Evolutionary conservation across 2,113 vertebrate species (phyloP), one percentile per base, ranked within the genome.

Genomic region (Archilochus colubris): DNA sequence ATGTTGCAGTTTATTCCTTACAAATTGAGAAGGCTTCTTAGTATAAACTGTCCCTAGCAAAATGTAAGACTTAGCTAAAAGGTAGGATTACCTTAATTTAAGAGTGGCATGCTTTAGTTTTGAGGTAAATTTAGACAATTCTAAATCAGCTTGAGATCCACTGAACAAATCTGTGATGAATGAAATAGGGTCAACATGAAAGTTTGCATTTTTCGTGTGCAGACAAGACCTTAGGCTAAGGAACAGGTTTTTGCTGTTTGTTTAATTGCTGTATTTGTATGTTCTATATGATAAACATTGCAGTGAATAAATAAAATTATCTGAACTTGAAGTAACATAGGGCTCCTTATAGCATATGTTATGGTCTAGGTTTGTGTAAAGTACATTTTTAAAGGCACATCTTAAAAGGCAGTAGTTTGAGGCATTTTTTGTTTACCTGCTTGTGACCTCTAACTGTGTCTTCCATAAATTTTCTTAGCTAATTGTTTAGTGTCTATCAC

Each of bases 241-340:
- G 70, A 94, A 70, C 87, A 86, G 80, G 64, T 91, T 96, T 73
- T 48, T 84, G 82, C 68, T 80, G 43, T 28, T 75, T 83, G 55
- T 70, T 93, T 92, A 72, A 62, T 72, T 75, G n/a, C 63, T 74
- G 25, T 86, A 55, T 85, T 82, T 87, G 22, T 95, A 8, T 93
- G 25, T 80, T 91, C 88, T 91, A 8, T 67, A 80, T 81, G 59
- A 77, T 70, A 89, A 89, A 89, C 38, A 44, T 14, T 18, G 40
- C 24, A 75, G 43, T 83, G 76, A 73, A 64, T 85, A 31, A 50
- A 21, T 40, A 80, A 78, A 36, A 24, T 21, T 31, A 4, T 23
- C 13, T 50, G 50, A 38, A 46, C 38, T 74, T 77, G 14, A 78
- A 81, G 38, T 81, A 55, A 74, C 17, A 10, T 20, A 46, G 23